Evolutionary conservation across 2,113 vertebrate species (phyloP), one percentile per base, ranked within the genome.

Genomic region (Cacatua alba): DNA sequence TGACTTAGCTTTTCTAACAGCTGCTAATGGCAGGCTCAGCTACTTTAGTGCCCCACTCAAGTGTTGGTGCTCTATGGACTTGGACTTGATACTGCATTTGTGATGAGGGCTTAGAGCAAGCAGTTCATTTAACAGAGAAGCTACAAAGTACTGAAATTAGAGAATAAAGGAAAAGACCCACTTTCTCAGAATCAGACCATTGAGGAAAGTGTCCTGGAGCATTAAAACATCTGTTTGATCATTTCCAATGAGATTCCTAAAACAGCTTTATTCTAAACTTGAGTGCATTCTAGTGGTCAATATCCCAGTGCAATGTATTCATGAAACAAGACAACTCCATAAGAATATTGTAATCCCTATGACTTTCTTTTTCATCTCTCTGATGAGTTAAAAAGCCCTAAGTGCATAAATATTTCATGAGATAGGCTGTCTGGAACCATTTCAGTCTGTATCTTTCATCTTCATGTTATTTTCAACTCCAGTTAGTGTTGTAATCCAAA

Each of bases 31-130:
- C 43, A 46, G 0, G 5, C 44, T 75, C 68, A 46, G 82, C 44
- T n/a, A 16, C 8, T 28, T 70, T 4, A 9, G 9, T 7, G 10
- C n/a, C 13, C 39, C 1, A 19, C 74, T 44, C 39, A 0, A 5
- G 13, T 7, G 0, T 11, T 0, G 19, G 5, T 12, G 68, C 48
- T 7, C 1, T 18, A 51, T 0, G 16, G 16, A 16, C 44, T 65
- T 21, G 39, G 11, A 6, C 57, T 29, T 2, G 0, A 3, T 0
- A 0, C 0, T 6, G 29, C 6, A 13, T 14, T 52, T 19, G 1
- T 3, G n/a, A 6, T 3, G 4, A 83, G 39, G 79, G 6, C 19
- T 75, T 29, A 37, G 29, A 62, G 43, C 63, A 46, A 64, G 44
- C 62, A 21, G 43, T 0, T 65, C 60, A 4, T 39, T 25, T 5